Evolutionary conservation across 2,113 vertebrate species (phyloP), one percentile per base, ranked within the genome.

Genomic region (Charadrius vociferus): DNA sequence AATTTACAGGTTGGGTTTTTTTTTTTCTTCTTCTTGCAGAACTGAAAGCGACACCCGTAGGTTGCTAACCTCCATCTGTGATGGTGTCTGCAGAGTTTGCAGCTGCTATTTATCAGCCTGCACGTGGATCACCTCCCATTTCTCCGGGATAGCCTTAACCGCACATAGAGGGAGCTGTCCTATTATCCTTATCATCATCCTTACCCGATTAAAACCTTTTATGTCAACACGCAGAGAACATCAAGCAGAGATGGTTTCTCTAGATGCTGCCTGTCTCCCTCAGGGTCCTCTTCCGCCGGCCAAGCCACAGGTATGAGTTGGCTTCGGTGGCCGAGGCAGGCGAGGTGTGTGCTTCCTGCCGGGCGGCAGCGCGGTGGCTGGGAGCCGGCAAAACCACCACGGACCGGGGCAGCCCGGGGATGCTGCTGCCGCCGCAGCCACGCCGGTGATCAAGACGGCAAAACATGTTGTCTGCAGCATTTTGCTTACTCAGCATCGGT

Each of bases 71-170:
- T 89, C 95, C 70, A 45, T 53, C 84, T 74, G 78, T 45, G 81
- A 17, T 9, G 52, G 27, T 72, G 58, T 66, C 78, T 85, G 86
- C 72, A 72, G 73, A 16, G 78, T 50, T 24, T 59, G 89, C 91
- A 95, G 86, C 83, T 94, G 82, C 77, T 55, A 3, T 92, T 92
- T 79, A 19, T 58, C 77, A 53, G 86, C 94, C 86, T 53, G 86
- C 74, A 34, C 41, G 0, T 1, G 74, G 93, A 88, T 34, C 74
- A 8, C 65, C 75, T 56, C 1, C 0, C 5, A 0, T 43, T 53
- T 30, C 70, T 39, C 62, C 0, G 0, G 80, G 77, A 41, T 6
- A 4, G 12, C 22, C 52, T 17, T 74, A 45, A 14, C 49, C 2
- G 0, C 82, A 34, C 23, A 2, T 4, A 12, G 72, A 65, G 49